Evolutionary conservation across 2,797 vertebrate species (phyloP).

Genomic region (Aplochiton taeniatus): DNA sequence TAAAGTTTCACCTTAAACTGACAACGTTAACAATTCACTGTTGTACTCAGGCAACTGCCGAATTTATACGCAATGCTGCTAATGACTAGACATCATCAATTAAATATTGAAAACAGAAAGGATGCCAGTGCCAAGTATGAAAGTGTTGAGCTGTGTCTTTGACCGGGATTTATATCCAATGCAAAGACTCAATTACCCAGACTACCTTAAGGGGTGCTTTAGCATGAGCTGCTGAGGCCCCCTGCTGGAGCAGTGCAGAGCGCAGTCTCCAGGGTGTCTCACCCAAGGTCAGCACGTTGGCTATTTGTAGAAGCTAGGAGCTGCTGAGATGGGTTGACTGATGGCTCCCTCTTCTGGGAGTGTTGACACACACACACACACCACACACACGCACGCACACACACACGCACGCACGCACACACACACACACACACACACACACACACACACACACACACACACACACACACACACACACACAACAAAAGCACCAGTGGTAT

Average conservation of each 20-base stretch:
- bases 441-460: background rate
- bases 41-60: no score
- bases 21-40: no score
- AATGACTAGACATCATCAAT: no score
- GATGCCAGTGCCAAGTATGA: no score
- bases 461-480: background rate
- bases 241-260: conserved; percentile 37
- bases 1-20: no score
- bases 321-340: background rate
- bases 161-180: background rate
- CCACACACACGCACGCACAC: conserved; percentile 10
- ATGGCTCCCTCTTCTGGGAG: background rate
- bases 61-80: no score
- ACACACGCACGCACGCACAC: conserved; percentile 2
- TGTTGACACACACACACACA: background rate
- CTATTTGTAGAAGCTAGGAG: background rate
- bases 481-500: background rate
- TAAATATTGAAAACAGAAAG: no score
- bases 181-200: conserved; percentile 28
- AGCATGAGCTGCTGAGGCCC: conserved; percentile 28
- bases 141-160: no score
- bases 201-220: background rate
- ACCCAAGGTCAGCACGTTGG: background rate
- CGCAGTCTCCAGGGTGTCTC: no score
- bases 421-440: background rate